Evolutionary conservation across 2,113 vertebrate genomes (phyloP), one percentile per base, ranked within the genome.

Genomic region (Indri indri): DNA sequence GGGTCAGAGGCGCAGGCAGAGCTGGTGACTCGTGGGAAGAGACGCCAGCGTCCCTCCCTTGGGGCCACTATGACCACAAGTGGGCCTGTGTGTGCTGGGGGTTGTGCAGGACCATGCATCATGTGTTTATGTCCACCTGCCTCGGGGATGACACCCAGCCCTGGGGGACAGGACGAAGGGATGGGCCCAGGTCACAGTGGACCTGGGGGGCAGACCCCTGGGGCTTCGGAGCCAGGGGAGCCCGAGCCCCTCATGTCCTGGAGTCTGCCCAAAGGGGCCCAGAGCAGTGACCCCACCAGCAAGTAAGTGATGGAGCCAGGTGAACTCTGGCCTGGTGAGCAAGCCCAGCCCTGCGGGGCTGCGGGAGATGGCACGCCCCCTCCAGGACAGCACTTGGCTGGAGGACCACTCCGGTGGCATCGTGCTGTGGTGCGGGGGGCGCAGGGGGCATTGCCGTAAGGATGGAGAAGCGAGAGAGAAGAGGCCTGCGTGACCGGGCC

Each of bases 121-220:
- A 0, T 57, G 54, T 18, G 20, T 57, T 57, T 57, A 6, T 20
- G 22, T 20, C 54, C 54, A 57, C 54, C 52, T 47, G 0, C 11
- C 42, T n/a, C 18, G 0, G 66, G 34, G 17, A 77, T 77, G 74
- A 50, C 32, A 5, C 0, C 40, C 57, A 82, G 37, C 37, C 37
- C 14, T 5, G 16, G 80, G 12, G 47, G 45, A 22, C 23, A 22
- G 73, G 30, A 54, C n/a, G 52, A 8, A 37, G 6, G 63, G 52
- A n/a, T 12, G 37, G 57, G 8, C 57, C 27, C 0, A 23, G 80
- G 80, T 11, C 40, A 34, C n/a, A 25, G 20, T 11, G n/a, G 37
- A 54, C 70, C 61, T 4, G 2, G 32, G 54, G 65, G 17, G 11
- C 12, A 57, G 0, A 0, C 3, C 0, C 17, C 3, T 1, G 45